These are phyloP conservation scores for Xiphorhynchus elegans DNA, from an alignment of 2,113 vertebrate species.

Conservation along the genomic window DNA sequence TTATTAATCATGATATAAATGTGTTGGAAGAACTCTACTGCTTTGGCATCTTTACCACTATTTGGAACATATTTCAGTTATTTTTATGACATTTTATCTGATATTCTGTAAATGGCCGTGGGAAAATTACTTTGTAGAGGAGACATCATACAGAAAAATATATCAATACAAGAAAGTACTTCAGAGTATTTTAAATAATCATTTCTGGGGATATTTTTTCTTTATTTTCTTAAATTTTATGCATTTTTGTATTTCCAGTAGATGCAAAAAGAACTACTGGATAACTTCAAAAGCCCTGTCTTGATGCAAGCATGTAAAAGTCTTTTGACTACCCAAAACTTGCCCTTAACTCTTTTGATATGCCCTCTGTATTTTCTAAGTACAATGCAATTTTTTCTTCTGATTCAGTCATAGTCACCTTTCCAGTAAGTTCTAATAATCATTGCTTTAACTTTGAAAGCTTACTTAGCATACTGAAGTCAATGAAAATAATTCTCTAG, in stretches of 20 bases:
- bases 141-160: not conserved
- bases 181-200: not conserved
- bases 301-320: not conserved
- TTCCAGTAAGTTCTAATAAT: not conserved
- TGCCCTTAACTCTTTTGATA: not conserved
- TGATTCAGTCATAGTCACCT: not conserved
- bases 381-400: not conserved
- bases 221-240: not conserved
- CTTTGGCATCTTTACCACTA: not conserved
- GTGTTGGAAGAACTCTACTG: not conserved
- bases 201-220: not conserved
- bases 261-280: not conserved
- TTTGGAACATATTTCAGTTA: not conserved
- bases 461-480: not conserved
- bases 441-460: not conserved
- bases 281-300: not conserved
- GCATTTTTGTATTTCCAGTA: not conserved
- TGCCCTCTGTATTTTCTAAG: not conserved
- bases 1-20: not conserved
- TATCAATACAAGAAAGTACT: not conserved
- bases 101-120: not conserved
- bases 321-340: not conserved
- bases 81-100: constrained; percentile 1
- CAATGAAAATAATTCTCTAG: not conserved
- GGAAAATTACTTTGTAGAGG: not conserved